A percentile compares a stretch with the other conserved stretches of the same genome.
Conservation (phyloP, 2,888 invertebrate species). For the Coleophora flavipennella region DNA sequence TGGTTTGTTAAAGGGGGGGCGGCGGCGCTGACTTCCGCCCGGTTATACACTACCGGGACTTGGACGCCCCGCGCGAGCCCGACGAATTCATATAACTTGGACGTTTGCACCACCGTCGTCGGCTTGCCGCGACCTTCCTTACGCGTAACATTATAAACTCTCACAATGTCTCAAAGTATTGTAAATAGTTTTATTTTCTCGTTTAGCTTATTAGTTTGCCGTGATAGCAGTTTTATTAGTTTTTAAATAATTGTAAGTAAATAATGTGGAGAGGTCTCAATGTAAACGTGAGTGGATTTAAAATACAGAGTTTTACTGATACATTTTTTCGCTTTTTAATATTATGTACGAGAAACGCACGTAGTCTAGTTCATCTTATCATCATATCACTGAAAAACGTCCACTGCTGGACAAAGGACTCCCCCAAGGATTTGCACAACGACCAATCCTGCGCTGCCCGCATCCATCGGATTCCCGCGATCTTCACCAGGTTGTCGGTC, state of each 20-base stretch:
- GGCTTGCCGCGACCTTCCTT: constrained; percentile 11
- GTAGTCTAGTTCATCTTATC: no score
- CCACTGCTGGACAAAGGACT: no score
- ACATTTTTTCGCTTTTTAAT: no score
- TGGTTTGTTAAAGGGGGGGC: constrained; percentile 80
- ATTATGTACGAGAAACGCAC: no score
- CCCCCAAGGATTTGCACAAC: no score
- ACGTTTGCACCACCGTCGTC: constrained; percentile 23
- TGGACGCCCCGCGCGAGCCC: constrained; percentile 93
- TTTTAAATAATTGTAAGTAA: constrained; percentile 5
- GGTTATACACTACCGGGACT: constrained; percentile 92
- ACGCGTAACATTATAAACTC: no score
- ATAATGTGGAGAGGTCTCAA: background rate
- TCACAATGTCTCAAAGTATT: constrained; percentile 6
- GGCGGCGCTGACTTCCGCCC: constrained; percentile 87
- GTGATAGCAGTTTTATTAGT: background rate
- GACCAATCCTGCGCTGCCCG: no score
- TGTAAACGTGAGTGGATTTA: no score
- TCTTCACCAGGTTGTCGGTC: no score
- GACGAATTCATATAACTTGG: constrained; percentile 83
- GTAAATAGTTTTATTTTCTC: constrained; percentile 5
- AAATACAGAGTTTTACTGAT: no score
- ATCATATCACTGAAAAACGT: no score
- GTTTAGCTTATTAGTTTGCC: background rate
- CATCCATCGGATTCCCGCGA: no score